Percentiles rank a stretch among this genome's conserved stretches.
Evolutionary conservation across 2,888 invertebrate genomes (phyloP).

Genomic region (Orthosia gracilis): DNA sequence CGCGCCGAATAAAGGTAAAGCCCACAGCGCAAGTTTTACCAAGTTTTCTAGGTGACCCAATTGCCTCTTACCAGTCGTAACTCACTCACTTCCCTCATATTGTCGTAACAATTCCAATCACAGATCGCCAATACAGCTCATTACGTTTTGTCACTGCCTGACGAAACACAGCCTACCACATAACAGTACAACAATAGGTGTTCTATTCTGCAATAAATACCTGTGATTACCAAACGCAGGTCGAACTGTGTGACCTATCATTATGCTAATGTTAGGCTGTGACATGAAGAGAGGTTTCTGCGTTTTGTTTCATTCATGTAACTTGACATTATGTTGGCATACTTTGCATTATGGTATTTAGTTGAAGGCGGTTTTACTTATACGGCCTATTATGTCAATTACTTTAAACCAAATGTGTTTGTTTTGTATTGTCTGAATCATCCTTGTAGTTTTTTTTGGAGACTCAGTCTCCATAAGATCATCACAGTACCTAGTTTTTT

Average conservation of each 20-base stretch:
- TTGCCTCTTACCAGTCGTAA: not conserved
- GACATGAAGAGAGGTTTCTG: constrained; percentile 32
- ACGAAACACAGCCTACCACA: constrained; percentile 49
- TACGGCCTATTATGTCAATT: not conserved
- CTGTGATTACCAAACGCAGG: constrained; percentile 59
- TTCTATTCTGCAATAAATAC: constrained; percentile 53
- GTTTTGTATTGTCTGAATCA: not conserved
- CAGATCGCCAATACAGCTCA: constrained; percentile 17
- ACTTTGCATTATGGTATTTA: not conserved
- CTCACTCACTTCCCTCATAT: constrained; percentile 4
- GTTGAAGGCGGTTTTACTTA: not conserved
- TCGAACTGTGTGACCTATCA: constrained; percentile 43
- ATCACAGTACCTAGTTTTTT: constrained; percentile 22
- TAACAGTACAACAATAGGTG: constrained; percentile 46
- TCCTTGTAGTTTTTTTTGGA: constrained; percentile 7
- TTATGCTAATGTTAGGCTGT: constrained; percentile 43
- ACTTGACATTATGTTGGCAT: constrained; percentile 25
- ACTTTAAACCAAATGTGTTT: not conserved
- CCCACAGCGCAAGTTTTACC: not conserved
- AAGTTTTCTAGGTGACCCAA: not conserved
- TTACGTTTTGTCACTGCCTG: constrained; percentile 42
- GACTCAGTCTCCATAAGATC: not conserved
- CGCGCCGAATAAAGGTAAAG: too few species aligned
- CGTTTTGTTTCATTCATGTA: constrained; percentile 25
- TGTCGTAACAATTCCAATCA: constrained; percentile 40